phyloP scores from a whole-genome alignment of 2,797 vertebrate genomes.

The Oophaga sylvatica region DNA sequence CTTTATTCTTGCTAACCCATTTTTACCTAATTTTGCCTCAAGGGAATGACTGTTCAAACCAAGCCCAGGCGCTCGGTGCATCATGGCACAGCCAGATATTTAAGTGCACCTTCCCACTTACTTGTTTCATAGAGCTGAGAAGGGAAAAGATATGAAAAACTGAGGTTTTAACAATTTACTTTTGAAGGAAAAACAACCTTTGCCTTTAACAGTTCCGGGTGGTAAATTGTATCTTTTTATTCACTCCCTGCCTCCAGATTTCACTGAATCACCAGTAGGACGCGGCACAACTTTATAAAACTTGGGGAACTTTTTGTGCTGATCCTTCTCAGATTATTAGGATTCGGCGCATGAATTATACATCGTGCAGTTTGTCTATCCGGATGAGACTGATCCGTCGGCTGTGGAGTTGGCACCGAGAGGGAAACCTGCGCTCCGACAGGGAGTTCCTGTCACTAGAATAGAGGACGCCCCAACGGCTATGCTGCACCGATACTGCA shows the following conservation, averaged over 20 bases:
- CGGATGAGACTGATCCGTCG: constrained; percentile 8
- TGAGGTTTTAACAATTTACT: too few relatives aligned
- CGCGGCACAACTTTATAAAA: neutral
- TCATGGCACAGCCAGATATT: too few relatives aligned
- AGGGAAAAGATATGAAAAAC: too few relatives aligned
- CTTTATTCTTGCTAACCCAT: too few relatives aligned
- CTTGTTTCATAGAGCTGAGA: too few relatives aligned
- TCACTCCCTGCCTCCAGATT: neutral
- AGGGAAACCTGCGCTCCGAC: constrained; percentile 34
- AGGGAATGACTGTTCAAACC: too few relatives aligned
- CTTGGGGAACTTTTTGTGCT: constrained; percentile 12
- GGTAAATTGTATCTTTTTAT: too few relatives aligned
- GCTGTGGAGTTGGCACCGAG: neutral
- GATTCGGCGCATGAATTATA: constrained; percentile 38
- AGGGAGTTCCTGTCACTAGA: constrained; percentile 49
- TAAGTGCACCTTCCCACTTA: too few relatives aligned
- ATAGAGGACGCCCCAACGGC: constrained; percentile 10
- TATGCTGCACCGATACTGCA: neutral
- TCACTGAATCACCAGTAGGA: neutral
- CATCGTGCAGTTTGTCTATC: constrained; percentile 38
- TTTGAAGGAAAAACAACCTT: too few relatives aligned
- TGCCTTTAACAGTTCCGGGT: too few relatives aligned
- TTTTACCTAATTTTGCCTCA: neutral
- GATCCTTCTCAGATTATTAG: constrained; percentile 21
- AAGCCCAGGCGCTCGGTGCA: too few relatives aligned